Conservation (phyloP, 2,888 invertebrate species). For the Polydrusus pterygomalis region DNA sequence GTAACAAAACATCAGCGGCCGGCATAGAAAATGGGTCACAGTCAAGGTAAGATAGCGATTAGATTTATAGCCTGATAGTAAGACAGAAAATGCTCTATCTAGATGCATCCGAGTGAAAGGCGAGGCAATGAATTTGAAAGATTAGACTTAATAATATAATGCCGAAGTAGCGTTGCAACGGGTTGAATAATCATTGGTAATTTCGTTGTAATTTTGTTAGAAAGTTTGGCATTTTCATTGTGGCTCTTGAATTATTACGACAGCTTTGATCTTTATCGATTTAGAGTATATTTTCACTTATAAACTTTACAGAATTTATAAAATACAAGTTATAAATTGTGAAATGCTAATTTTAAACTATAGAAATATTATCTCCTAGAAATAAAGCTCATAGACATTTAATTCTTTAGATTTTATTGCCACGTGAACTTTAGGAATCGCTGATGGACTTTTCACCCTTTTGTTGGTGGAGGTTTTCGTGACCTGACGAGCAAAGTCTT, state of each 20-base stretch:
- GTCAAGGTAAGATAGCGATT: conserved; percentile 37
- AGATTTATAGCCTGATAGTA: conserved; percentile 22
- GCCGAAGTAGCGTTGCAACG: conserved; percentile 3
- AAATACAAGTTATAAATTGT: background rate
- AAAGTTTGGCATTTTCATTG: conserved; percentile 25
- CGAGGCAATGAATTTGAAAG: conserved; percentile 19
- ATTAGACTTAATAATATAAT: conserved; percentile 5
- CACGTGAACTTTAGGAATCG: no score
- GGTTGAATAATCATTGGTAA: conserved; percentile 14
- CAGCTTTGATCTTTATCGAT: conserved; percentile 18
- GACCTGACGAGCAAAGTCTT: no score
- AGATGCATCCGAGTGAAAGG: conserved; percentile 33
- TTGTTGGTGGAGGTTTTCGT: no score
- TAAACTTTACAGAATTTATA: background rate
- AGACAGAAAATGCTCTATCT: conserved; percentile 25
- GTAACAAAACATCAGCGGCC: conserved; percentile 4
- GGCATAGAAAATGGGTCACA: conserved; percentile 31
- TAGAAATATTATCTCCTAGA: no score
- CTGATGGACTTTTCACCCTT: no score
- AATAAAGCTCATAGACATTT: no score
- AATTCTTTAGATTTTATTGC: no score
- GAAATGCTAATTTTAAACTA: background rate
- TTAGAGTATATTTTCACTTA: background rate
- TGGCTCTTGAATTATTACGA: conserved; percentile 19
- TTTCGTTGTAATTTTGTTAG: conserved; percentile 28